phyloP scores from a whole-genome alignment of 2,113 vertebrate genomes.

The cattle (Bos taurus) region ARS-UCD2.0 NC_037332.1:98943501-98944000 shows the following conservation, averaged over 20 bases:
- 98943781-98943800: accelerated
- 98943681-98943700: not conserved
- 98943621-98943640: not conserved
- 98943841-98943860: not conserved
- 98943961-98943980: not conserved
- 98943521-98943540: not conserved
- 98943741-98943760: not conserved
- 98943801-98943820: not conserved
- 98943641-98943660: not conserved
- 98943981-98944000: not conserved
- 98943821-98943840: not conserved
- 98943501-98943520: not conserved
- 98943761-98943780: not conserved
- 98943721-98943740: not conserved
- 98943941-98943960: not conserved
- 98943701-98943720: not conserved
- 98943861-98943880: not conserved
- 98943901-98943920: not conserved
- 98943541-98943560: not conserved
- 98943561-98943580: not conserved
- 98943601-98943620: not conserved
- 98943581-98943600: not conserved
- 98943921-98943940: not conserved
- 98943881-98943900: not conserved
- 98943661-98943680: not conserved